phyloP scores from a whole-genome alignment of 2,888 invertebrate species.

The Acleris literana region DNA sequence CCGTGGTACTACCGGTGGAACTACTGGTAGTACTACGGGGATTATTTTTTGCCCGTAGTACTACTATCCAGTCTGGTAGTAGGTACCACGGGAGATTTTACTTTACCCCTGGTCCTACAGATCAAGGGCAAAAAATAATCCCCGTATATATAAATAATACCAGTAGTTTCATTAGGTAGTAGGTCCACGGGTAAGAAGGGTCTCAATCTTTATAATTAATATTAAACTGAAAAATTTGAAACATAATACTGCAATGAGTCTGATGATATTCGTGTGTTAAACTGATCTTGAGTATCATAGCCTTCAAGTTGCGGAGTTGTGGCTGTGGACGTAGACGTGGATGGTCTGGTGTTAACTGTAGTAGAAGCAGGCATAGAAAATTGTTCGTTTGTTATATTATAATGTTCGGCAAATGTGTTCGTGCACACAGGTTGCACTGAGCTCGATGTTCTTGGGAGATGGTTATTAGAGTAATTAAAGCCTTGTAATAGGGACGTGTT shows the following conservation, averaged over 20 bases:
- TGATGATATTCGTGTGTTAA: conserved; percentile 4
- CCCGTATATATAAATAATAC: conserved; percentile 9
- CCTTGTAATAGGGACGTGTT: conserved; percentile 5
- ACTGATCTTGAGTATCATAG: conserved; percentile 6
- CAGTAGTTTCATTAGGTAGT: conserved; percentile 2
- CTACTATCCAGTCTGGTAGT: conserved; percentile 12
- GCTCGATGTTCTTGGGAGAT: conserved; percentile 5
- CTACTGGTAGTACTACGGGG: conserved; percentile 15
- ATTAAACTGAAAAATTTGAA: conserved; percentile 12
- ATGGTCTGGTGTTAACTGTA: conserved; percentile 12
- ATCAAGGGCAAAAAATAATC: conserved; percentile 8
- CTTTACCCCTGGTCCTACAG: conserved; percentile 10
- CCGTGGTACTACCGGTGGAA: conserved; percentile 14
- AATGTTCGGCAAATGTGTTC: conserved; percentile 7
- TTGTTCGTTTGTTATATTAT: conserved; percentile 7
- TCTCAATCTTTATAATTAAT: conserved; percentile 8
- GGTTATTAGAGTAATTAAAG: conserved; percentile 7
- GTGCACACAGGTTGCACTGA: conserved; percentile 5
- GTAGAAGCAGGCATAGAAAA: conserved; percentile 2
- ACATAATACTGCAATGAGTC: conserved; percentile 13
- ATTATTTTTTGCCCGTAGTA: conserved; percentile 17
- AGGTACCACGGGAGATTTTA: conserved; percentile 9
- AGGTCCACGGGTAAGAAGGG: too few species aligned
- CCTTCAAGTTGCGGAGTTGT: conserved; percentile 9
- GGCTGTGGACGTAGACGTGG: conserved; percentile 18